Conservation (phyloP, 2,113 vertebrate species). For the Tachuris rubrigastra region DNA sequence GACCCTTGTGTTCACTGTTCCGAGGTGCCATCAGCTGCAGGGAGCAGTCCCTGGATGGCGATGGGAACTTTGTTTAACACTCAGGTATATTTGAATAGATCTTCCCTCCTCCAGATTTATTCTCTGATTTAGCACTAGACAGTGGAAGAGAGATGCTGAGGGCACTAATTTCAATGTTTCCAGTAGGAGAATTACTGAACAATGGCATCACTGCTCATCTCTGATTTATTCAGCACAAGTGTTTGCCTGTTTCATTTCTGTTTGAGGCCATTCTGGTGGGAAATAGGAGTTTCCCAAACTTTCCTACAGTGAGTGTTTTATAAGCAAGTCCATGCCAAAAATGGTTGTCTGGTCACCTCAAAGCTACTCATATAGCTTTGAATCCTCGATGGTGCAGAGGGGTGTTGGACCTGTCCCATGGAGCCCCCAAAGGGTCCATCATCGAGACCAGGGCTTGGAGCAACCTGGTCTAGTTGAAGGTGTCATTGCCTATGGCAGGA, state of each 20-base stretch:
- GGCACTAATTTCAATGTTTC: background rate
- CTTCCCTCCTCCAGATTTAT: background rate
- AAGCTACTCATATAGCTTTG: background rate
- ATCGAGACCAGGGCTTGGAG: background rate
- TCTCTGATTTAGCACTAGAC: background rate
- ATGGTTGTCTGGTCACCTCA: background rate
- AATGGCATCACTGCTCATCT: too few species aligned
- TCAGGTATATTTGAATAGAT: background rate
- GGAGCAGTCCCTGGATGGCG: rapidly evolving
- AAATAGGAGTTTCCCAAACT: background rate
- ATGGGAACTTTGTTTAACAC: background rate
- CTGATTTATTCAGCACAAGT: background rate
- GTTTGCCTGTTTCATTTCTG: background rate
- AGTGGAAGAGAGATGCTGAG: background rate
- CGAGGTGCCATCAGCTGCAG: rapidly evolving
- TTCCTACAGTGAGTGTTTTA: background rate
- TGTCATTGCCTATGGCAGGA: background rate
- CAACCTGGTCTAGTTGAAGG: background rate
- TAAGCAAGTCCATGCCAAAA: background rate
- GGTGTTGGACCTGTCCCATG: rapidly evolving
- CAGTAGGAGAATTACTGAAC: background rate
- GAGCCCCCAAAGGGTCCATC: background rate
- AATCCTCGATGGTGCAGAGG: background rate
- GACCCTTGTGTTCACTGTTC: background rate
- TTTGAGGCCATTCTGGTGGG: background rate